These are phyloP conservation scores for Cecropterus lyciades DNA, from an alignment of 1,140 invertebrate genomes.

Conservation along the genomic window DNA sequence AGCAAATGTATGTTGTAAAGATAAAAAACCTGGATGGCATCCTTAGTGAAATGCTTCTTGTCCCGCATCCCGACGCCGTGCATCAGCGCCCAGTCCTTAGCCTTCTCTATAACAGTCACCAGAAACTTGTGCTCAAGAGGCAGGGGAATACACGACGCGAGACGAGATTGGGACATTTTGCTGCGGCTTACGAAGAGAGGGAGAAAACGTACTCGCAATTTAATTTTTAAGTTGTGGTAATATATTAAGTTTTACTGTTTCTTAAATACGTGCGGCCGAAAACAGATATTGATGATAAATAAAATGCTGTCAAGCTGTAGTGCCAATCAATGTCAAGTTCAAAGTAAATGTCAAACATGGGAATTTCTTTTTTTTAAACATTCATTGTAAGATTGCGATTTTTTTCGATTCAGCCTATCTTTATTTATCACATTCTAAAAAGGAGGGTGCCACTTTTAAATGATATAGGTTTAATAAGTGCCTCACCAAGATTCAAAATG, in stretches of 20 bases:
- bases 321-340: slow-evolving; percentile 1
- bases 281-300: slow-evolving; percentile 5
- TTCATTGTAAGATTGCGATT: no score
- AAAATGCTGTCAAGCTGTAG: slow-evolving; percentile 1
- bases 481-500: no score
- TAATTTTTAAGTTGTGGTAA: neutral
- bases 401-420: no score
- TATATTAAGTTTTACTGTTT: neutral
- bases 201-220: neutral
- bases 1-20: no score
- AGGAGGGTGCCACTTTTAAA: no score
- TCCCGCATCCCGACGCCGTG: slow-evolving; percentile 92
- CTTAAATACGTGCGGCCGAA: slow-evolving; percentile 12
- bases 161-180: slow-evolving; percentile 70
- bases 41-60: slow-evolving; percentile 87
- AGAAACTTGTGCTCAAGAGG: slow-evolving; percentile 87
- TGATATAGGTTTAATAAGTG: no score
- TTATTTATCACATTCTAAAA: no score
- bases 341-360: neutral
- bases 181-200: neutral
- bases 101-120: slow-evolving; percentile 87
- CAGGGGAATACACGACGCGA: slow-evolving; percentile 84
- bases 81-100: slow-evolving; percentile 93
- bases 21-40: slow-evolving; percentile 86
- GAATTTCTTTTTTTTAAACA: no score